A percentile compares a stretch with the other conserved stretches of the same genome.
phyloP scores from a whole-genome alignment of 2,888 invertebrate species.

The Hydriomena furcata region DNA sequence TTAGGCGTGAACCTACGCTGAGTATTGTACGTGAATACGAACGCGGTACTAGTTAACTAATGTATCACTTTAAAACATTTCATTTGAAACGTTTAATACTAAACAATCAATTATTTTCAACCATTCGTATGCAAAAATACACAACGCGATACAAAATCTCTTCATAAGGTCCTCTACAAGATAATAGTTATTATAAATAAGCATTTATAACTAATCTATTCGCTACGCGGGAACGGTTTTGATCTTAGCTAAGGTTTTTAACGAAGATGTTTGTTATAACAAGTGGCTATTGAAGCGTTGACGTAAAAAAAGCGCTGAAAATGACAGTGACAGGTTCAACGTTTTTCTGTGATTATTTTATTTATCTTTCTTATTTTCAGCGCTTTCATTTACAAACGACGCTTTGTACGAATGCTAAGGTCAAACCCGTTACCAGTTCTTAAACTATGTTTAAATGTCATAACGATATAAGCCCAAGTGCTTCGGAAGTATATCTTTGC shows the following conservation, averaged over 20 bases:
- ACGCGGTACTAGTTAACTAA: constrained; percentile 22
- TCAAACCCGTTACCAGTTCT: constrained; percentile 40
- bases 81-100: constrained; percentile 24
- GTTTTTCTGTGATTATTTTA: too few species aligned
- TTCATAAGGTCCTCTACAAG: constrained; percentile 59
- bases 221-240: constrained; percentile 46
- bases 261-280: too few species aligned
- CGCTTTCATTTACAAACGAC: neutral
- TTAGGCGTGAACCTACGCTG: too few species aligned
- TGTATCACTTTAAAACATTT: constrained; percentile 27
- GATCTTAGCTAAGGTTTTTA: constrained; percentile 21
- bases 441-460: constrained; percentile 52
- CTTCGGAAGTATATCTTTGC: constrained; percentile 47
- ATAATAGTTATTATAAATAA: constrained; percentile 50
- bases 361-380: neutral
- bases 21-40: constrained; percentile 10
- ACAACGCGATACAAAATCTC: constrained; percentile 66
- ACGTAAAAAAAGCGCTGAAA: neutral
- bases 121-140: constrained; percentile 67
- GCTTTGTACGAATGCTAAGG: constrained; percentile 6
- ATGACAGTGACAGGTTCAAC: neutral
- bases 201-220: constrained; percentile 51
- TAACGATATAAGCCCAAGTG: constrained; percentile 54
- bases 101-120: constrained; percentile 26
- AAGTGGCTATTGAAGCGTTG: neutral